These are phyloP conservation scores for Oriolus oriolus DNA, from an alignment of 2,113 vertebrate genomes.

Conservation along the genomic window DNA sequence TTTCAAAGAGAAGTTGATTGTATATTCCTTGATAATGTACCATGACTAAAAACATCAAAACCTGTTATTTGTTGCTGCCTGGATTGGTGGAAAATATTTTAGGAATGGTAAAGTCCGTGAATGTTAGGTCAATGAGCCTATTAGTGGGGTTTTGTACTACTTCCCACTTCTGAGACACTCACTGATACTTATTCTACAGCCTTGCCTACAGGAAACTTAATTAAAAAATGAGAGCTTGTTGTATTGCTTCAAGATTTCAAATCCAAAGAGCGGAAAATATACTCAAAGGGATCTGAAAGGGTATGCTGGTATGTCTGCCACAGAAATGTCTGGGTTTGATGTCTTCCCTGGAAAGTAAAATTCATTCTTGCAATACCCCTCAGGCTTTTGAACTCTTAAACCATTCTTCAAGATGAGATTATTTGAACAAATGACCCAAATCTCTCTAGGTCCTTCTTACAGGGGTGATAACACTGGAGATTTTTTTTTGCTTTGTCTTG, in stretches of 20 bases:
- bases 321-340: slow-evolving; percentile 16
- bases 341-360: background rate
- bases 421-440: background rate
- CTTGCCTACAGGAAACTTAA: background rate
- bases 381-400: background rate
- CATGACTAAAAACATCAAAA: background rate
- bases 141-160: background rate
- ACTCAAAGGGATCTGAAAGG: background rate
- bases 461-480: background rate
- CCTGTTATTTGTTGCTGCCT: background rate
- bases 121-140: background rate
- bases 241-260: background rate
- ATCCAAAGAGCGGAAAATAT: background rate
- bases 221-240: background rate
- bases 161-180: background rate
- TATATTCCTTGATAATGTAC: background rate
- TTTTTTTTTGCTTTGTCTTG: background rate
- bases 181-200: background rate
- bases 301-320: background rate
- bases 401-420: background rate
- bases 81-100: background rate
- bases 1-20: background rate
- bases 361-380: background rate
- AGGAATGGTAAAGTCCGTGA: background rate
- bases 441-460: background rate